Conservation (phyloP, 2,888 invertebrate genomes). For the Rhagonycha lutea region DNA sequence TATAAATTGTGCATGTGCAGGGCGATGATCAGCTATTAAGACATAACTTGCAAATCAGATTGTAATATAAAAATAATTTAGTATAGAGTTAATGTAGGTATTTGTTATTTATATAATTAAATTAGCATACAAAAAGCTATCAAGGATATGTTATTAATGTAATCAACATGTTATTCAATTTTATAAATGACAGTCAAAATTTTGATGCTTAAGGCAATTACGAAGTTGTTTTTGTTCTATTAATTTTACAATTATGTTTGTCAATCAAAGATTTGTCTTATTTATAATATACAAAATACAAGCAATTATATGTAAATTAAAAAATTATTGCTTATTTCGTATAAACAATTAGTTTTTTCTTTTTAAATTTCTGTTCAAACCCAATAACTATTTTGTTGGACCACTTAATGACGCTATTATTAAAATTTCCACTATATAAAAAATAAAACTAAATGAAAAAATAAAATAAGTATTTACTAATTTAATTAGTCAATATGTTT, state of each 20-base stretch:
- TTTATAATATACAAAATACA: background rate
- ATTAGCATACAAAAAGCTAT: conserved; percentile 3
- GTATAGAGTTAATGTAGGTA: background rate
- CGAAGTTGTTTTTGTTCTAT: conserved; percentile 7
- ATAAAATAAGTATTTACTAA: too few relatives aligned
- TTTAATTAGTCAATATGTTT: too few relatives aligned
- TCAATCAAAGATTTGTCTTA: conserved; percentile 10
- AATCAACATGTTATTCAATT: conserved; percentile 3
- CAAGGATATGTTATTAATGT: conserved; percentile 4
- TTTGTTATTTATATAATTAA: background rate
- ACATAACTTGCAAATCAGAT: background rate
- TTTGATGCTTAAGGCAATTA: conserved; percentile 8
- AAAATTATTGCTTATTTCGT: background rate
- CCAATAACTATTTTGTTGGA: background rate
- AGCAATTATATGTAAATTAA: background rate
- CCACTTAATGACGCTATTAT: background rate
- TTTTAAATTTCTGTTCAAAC: background rate
- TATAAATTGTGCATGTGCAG: background rate
- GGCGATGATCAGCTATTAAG: background rate
- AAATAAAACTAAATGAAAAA: too few relatives aligned
- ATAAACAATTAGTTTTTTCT: background rate
- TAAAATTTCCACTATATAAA: too few relatives aligned
- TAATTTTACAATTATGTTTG: conserved; percentile 7
- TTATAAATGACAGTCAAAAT: conserved; percentile 5
- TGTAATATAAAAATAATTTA: background rate